These are phyloP conservation scores for Brachypalpus laphriformis DNA, from an alignment of 2,888 invertebrate species.

Conservation along the genomic window DNA sequence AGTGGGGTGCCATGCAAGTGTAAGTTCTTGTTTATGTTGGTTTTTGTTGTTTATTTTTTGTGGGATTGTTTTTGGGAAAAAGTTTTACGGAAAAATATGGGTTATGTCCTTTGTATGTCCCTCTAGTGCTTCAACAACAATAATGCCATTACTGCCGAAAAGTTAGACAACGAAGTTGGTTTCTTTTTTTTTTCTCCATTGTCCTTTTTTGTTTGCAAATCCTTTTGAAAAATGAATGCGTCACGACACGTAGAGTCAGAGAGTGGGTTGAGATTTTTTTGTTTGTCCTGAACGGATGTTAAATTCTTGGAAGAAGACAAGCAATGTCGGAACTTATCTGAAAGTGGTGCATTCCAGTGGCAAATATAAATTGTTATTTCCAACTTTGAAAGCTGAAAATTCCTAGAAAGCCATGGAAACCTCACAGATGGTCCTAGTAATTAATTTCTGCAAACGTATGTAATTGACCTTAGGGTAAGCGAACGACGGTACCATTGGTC, in stretches of 20 bases:
- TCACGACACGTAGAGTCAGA: slow-evolving; percentile 5
- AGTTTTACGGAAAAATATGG: slow-evolving; percentile 63
- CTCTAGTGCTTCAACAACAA: slow-evolving; percentile 43
- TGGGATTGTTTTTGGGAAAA: slow-evolving; percentile 1
- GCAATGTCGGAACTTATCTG: slow-evolving; percentile 9
- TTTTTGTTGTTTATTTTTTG: slow-evolving; percentile 13
- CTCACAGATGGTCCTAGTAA: neutral
- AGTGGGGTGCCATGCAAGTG: slow-evolving; percentile 12
- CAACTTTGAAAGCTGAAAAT: neutral
- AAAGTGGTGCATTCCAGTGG: slow-evolving; percentile 23
- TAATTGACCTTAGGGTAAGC: too few species aligned
- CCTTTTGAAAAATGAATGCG: slow-evolving; percentile 68
- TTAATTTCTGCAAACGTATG: too few species aligned
- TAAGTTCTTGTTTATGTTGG: slow-evolving; percentile 51
- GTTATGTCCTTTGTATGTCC: slow-evolving; percentile 59
- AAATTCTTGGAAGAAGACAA: neutral
- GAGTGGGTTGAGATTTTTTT: slow-evolving; percentile 59
- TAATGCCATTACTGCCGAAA: slow-evolving; percentile 67
- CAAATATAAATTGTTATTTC: slow-evolving; percentile 21
- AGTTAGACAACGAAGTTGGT: slow-evolving; percentile 62
- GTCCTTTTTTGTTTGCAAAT: slow-evolving; percentile 1
- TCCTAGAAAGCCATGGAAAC: neutral
- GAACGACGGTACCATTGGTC: too few species aligned
- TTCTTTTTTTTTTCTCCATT: neutral
- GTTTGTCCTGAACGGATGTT: slow-evolving; percentile 69